Base-by-base conservation (phyloP, 2,888 invertebrate species). In the Steinernema scapterisci region DNA sequence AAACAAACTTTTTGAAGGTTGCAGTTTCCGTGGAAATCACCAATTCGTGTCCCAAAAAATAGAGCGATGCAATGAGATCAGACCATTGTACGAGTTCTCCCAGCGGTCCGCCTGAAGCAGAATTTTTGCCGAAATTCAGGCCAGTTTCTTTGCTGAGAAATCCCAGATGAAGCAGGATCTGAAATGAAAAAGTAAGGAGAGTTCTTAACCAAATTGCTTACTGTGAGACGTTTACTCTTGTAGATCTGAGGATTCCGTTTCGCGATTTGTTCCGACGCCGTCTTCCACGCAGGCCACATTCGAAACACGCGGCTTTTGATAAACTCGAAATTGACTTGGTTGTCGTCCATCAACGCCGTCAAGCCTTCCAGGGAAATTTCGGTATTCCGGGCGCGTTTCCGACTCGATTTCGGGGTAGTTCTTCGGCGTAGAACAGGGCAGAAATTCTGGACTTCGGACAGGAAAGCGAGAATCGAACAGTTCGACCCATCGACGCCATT, bases 21-120 rank as follows among this genome's bases (percentile, higher is more conserved):
- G 44, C 86, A 38, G 86, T 86, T 75, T 89, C 89, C 75, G 88
- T 88, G 25, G 89, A 88, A 44, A 90, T 87, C 27, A 85, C 85
- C 23, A 90, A 77, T 23, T 89, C 86, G 81, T 90, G 89, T 13
- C 90, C 90, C 1, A 89, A 84, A 25, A 89, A 81, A 79, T 88
- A 88, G 56, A 89, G 78, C 0, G 88, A 83, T 0, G 89, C 86
- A 16, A 90, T 88, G 23, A 89, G 85, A 82, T 90, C 90, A 77
- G 88, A 88, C 90, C 90, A 90, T 79, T 90, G 90, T 0, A 90
- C 89, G 21, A 90, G 82, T 79, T 90, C 90, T 0, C 90, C 90
- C 25, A 90, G 83, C 0, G 90, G 90, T 25, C 89, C 90, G 52
- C 89, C 89, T 80, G 87, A 88, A 45, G 85, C 83, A 73, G 89